These are phyloP conservation scores for Oplegnathus fasciatus DNA, from an alignment of 2,113 vertebrate genomes.

Conservation along the genomic window DNA sequence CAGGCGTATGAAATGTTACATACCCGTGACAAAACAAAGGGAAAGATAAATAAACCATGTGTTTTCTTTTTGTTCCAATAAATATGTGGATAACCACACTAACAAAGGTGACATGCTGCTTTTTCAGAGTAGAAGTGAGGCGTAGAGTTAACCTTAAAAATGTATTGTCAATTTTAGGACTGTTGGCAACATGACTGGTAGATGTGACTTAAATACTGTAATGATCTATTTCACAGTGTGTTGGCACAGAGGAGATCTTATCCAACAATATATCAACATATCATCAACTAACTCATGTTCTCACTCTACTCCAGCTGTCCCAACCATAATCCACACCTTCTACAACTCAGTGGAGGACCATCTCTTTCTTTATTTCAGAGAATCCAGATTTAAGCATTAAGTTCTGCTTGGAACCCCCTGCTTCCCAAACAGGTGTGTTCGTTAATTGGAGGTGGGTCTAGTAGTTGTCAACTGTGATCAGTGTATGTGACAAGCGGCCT, in stretches of 20 bases:
- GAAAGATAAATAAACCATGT: background rate
- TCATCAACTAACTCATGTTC: constrained; percentile 14
- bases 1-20: background rate
- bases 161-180: background rate
- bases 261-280: constrained; percentile 37
- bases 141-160: background rate
- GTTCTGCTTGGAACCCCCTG: background rate
- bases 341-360: background rate
- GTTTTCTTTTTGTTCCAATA: background rate
- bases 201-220: background rate
- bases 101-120: background rate
- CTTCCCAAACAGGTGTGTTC: constrained; percentile 46
- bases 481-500: constrained; percentile 34
- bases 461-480: constrained; percentile 47
- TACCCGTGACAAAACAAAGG: background rate
- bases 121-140: background rate
- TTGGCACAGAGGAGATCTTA: constrained; percentile 22
- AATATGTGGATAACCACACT: background rate
- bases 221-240: constrained; percentile 19
- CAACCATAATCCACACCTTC: constrained; percentile 9
- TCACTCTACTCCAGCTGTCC: constrained; percentile 11
- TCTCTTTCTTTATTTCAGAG: background rate
- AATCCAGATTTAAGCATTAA: background rate
- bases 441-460: constrained; percentile 25
- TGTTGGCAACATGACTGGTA: constrained; percentile 12